Base-by-base conservation (phyloP, 2,888 invertebrate species). In the Orthosia cruda region DNA sequence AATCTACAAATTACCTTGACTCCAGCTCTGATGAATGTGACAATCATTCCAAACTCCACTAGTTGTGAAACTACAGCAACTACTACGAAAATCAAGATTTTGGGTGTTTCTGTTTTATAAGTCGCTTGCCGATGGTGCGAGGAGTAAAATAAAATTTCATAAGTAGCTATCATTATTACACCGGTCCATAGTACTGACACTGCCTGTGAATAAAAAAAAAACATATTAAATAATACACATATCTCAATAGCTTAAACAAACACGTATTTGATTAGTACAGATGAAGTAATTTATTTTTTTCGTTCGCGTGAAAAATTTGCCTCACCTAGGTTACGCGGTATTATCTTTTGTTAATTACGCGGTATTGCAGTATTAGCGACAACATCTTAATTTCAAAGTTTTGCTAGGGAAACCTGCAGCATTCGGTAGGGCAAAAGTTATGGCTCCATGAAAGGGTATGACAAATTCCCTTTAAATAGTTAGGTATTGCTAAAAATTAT, bases 101-200 rank as follows among this genome's bases (percentile, higher is more conserved):
- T 5, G 13, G 32, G 15, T 18, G 18, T 18, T 4, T 32, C 5
- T 69, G 13, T 0, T 4, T 3, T 4, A 15, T 18, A 0, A 4
- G 1, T 15, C 7, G 15, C 1, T 23, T 49, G 0, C 2, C 0
- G 23, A 0, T 18, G 20, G 47, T 13, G 18, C 68, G 13, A 18
- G 66, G n/a, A 47, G 63, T 13, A 1, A 11, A 1, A 3, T 15
- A 12, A 0, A 3, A 0, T 0, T 40, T 66, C 15, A 32, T 32
- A 40, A 16, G 49, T 50, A 12, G 3, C 2, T n/a, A 11, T 12
- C 4, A 45, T 7, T 15, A 74, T 4, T 12, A 55, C 0, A 23
- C 49, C 50, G 23, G 71, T 76, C 76, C 76, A 76, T 70, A 77
- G 11, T 23, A 70, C 50, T 55, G 76, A 77, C 26, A 78, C 70